Base-by-base conservation (phyloP, 1,140 invertebrate genomes). In the Stegodyphus mimosarum region DNA sequence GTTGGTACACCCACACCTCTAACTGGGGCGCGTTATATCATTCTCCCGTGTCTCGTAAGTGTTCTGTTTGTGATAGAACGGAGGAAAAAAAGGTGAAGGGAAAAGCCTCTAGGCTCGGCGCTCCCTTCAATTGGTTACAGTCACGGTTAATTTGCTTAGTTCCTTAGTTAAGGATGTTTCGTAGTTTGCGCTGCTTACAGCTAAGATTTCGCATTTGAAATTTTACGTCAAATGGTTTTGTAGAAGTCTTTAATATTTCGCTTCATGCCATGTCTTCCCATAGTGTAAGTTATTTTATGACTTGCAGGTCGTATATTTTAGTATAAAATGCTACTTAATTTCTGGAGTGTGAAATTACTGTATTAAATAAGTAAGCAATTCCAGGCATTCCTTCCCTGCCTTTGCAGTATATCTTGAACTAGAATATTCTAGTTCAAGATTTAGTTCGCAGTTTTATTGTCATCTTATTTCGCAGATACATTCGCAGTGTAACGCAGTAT, bases 71-170 rank as follows among this genome's bases (percentile, higher is more conserved):
- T 33, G 33, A 33, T 55, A 53, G 53, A 74, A 53, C 50, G 72
- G 72, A 17, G 50, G 50, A 3, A 51, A 49, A 15, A 49, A 72
- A 72, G 11, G 53, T 53, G 33, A 74, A 73, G 52, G n/a, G 6
- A 53, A 18, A 55, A 74, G 55, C 17, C 13, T 50, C 72, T 48
- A 33, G 33, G 72, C 53, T 3, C n/a, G 72, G 33, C 72, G 72
- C 72, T 74, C 72, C 72, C 53, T 74, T 74, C 72, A 50, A 74
- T 74, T 74, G 72, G 72, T 55, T 55, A 53, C 72, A 74, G 51
- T 60, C 51, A 74, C 53, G 53, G 53, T 10, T 50, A 60, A 74
- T 74, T 60, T 74, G 72, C 33, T 51, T 50, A 55, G 18, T 52
- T 53, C 9, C 15, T n/a, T 33, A 33, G 33, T 33, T 33, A 33